Evolutionary conservation across 2,888 invertebrate genomes (phyloP), one percentile per base, ranked within the genome.

Genomic region (Muschampia plurimacula): DNA sequence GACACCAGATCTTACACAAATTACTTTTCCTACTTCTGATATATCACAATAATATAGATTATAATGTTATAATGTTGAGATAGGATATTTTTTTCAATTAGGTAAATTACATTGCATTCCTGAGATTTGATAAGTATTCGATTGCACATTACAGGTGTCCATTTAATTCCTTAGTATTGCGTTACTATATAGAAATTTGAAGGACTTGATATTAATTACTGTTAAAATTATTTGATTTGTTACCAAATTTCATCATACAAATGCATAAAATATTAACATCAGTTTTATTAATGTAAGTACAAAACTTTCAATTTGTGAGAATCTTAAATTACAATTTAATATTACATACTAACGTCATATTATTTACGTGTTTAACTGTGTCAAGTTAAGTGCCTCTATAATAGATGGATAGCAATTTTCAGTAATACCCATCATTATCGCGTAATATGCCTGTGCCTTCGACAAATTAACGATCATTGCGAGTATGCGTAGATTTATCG

Each of bases 391-490:
- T 65, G 28, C 67, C 67, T n/a, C n/a, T 36, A 41, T 67, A 57
- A 65, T 65, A 28, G 49, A 65, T 65, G 65, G 49, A n/a, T 41
- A 22, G 49, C 65, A 49, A 65, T 65, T 67, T 67, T 59, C 67
- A 67, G 57, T 67, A 59, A 67, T 57, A 55, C 67, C 55, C 32
- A n/a, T 67, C 55, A 67, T 65, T 70, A 62, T 65, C 55, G 46
- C 67, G 74, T 77, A 77, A 67, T 67, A 73, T 64, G 41, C 64
- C 64, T 69, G 71, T 71, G 73, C 67, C 73, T 77, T 74, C 69
- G 72, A 75, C 75, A 77, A 79, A 77, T 78, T 78, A 73, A 65
- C 49, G 49, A 65, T 32, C 49, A 36, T 28, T 64, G 46, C 15
- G 28, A 64, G 13, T 22, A n/a, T 41, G 15, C 62, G 62, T 15